A percentile compares a stretch with the other conserved stretches of the same genome.
phyloP scores from a whole-genome alignment of 2,113 vertebrate genomes.

The Mixornis gularis region DNA sequence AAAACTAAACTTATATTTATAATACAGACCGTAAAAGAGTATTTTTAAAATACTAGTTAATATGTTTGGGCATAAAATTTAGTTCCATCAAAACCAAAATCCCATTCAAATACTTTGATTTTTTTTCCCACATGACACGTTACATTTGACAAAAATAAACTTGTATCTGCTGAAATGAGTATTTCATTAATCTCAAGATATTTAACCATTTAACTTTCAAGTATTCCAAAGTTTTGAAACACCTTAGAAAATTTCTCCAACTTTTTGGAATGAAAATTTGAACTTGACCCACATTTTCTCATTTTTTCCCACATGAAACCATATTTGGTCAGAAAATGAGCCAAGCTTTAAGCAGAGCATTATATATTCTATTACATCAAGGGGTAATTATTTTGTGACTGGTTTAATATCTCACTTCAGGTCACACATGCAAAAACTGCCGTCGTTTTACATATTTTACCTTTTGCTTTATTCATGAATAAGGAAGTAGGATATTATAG shows the following conservation, averaged over 20 bases:
- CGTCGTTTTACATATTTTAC: not conserved
- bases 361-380: not conserved
- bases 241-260: not conserved
- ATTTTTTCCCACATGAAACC: not conserved
- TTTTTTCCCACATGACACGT: accelerated
- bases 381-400: not conserved
- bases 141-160: not conserved
- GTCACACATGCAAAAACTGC: not conserved
- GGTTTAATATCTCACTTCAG: not conserved
- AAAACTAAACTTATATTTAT: not conserved
- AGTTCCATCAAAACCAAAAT: not conserved
- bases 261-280: not conserved
- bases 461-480: slow-evolving; percentile 24
- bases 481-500: not conserved
- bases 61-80: not conserved
- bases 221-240: not conserved
- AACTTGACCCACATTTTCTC: not conserved
- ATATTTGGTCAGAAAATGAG: not conserved
- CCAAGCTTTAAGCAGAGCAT: not conserved
- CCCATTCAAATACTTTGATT: not conserved
- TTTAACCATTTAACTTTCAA: not conserved
- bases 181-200: not conserved
- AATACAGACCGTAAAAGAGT: not conserved
- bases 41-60: not conserved
- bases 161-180: not conserved